Percentiles rank a stretch among this genome's conserved stretches.
Evolutionary conservation across 2,113 vertebrate species (phyloP).

Genomic region (Oreochromis tanganicae): DNA sequence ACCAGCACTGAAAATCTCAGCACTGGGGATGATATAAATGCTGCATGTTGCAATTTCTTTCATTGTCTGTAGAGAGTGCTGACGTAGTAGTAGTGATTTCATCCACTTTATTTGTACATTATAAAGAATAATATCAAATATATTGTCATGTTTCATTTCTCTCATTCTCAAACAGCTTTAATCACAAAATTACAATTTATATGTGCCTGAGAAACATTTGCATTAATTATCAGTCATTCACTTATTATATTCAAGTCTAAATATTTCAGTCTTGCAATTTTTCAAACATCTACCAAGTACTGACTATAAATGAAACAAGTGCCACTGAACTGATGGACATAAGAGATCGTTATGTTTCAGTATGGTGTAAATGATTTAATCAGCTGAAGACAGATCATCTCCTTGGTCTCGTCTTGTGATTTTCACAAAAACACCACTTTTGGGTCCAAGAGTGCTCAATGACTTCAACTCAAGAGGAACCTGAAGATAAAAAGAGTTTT

Average conservation of each 20-base stretch:
- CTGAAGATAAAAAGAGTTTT: constrained; percentile 62
- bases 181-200: background rate
- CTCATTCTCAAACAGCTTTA: background rate
- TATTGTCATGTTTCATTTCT: background rate
- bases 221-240: background rate
- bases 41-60: background rate
- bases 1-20: rapidly evolving
- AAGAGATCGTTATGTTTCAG: background rate
- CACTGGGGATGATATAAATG: rapidly evolving
- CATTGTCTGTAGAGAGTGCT: background rate
- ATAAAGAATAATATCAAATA: background rate
- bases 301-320: background rate
- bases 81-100: background rate
- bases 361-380: background rate
- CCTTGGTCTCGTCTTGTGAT: constrained; percentile 53
- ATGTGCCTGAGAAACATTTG: background rate
- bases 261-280: background rate
- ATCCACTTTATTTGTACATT: rapidly evolving
- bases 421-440: constrained; percentile 83
- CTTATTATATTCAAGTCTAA: background rate
- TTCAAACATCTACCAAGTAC: no score
- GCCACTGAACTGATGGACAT: no score
- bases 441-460: constrained; percentile 80
- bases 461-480: constrained; percentile 87
- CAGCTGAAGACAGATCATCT: background rate